phyloP scores from a whole-genome alignment of 2,113 vertebrate species.

The Antechinus stuartii region DNA sequence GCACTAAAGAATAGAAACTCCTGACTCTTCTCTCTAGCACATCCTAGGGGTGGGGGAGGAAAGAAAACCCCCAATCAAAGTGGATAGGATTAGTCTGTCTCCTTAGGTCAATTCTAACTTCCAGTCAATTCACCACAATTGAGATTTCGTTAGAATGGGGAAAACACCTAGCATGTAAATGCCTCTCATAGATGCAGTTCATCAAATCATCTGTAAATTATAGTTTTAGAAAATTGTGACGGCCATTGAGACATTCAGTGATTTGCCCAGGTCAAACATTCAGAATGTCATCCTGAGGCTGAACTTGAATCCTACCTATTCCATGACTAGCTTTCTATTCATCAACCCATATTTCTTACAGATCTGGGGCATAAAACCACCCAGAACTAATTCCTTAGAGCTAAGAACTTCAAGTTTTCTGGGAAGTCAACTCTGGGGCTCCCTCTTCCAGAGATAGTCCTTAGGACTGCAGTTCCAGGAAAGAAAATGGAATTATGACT shows the following conservation, averaged over 20 bases:
- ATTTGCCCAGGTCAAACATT: not conserved
- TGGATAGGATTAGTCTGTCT: not conserved
- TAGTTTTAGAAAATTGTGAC: not conserved
- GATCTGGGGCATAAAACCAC: not conserved
- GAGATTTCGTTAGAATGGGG: not conserved
- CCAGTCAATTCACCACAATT: not conserved
- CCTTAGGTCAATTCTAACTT: slow-evolving; percentile 1
- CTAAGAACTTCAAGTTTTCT: not conserved
- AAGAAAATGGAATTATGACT: not conserved
- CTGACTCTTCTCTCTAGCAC: not conserved
- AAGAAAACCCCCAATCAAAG: not conserved
- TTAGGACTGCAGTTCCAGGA: not conserved
- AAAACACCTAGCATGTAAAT: not conserved
- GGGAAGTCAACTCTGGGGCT: not conserved
- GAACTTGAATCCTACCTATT: not conserved
- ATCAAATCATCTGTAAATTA: not conserved
- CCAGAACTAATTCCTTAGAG: not conserved
- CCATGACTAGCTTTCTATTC: not conserved
- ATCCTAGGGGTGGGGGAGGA: not conserved
- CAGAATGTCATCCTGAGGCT: not conserved
- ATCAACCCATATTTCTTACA: not conserved
- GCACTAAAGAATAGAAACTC: not conserved
- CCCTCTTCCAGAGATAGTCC: not conserved
- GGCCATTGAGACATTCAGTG: not conserved
- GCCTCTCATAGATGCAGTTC: not conserved